Evolutionary conservation across 92 coral and sea anemone genomes (phyloP).

Genomic region (Porites rus): DNA sequence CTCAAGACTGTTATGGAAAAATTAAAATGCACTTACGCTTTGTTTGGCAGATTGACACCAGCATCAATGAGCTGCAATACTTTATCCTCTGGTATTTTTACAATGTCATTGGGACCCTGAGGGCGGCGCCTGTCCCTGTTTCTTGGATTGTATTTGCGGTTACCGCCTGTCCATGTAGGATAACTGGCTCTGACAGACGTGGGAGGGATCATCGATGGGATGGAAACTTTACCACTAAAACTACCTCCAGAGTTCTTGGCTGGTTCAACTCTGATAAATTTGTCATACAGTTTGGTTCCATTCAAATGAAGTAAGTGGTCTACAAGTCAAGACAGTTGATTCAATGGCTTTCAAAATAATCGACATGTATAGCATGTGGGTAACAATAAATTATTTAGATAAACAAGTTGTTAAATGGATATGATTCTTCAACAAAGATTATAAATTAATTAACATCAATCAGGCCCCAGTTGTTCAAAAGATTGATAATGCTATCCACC

Average conservation of each 20-base stretch:
- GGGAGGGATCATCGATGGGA: conserved; percentile 61
- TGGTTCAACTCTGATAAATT: conserved; percentile 83
- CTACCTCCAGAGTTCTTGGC: conserved; percentile 66
- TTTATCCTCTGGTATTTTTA: conserved; percentile 84
- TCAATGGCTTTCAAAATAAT: too few relatives aligned
- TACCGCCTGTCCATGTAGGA: background rate
- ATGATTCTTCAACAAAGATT: too few relatives aligned
- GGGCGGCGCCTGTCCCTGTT: conserved; percentile 34
- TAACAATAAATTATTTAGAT: too few relatives aligned
- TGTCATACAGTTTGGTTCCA: conserved; percentile 82
- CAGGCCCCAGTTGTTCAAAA: too few relatives aligned
- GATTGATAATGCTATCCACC: too few relatives aligned
- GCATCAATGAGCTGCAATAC: conserved; percentile 80
- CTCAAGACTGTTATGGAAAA: background rate
- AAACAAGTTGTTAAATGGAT: too few relatives aligned
- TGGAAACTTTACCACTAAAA: conserved; percentile 41
- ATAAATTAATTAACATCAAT: too few relatives aligned
- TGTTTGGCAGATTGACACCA: conserved; percentile 91
- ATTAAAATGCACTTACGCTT: conserved; percentile 76
- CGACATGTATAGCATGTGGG: too few relatives aligned
- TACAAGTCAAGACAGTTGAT: background rate
- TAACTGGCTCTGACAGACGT: conserved; percentile 29
- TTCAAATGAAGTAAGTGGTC: conserved; percentile 79
- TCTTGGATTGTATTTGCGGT: conserved; percentile 19
- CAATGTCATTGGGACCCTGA: conserved; percentile 59